phyloP scores from a whole-genome alignment of 2,888 invertebrate species.

The Lepeophtheirus nordmannii region DNA sequence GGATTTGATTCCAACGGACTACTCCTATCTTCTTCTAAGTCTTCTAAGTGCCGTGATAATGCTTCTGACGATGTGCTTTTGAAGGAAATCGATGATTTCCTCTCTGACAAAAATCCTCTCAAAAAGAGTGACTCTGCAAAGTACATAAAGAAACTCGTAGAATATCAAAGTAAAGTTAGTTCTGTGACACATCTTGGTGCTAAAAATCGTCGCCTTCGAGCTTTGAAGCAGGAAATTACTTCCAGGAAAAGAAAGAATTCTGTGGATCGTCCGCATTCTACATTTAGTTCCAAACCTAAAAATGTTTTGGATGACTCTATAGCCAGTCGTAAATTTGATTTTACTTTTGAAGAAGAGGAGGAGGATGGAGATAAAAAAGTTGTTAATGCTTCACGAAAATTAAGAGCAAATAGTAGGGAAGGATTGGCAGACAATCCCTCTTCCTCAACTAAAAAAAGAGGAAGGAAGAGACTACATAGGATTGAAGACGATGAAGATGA shows the following conservation, averaged over 20 bases:
- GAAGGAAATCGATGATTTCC: conserved; percentile 33
- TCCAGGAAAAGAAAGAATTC: conserved; percentile 38
- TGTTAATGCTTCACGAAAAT: neutral
- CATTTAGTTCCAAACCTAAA: conserved; percentile 11
- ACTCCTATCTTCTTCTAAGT: neutral
- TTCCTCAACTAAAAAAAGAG: neutral
- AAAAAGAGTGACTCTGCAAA: conserved; percentile 30
- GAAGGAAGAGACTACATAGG: conserved; percentile 1
- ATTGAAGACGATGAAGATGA: neutral
- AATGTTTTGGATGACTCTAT: conserved; percentile 16
- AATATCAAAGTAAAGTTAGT: conserved; percentile 47
- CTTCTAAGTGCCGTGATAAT: conserved; percentile 23
- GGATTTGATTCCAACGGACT: conserved; percentile 42
- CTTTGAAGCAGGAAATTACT: conserved; percentile 40
- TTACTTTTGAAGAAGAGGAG: conserved; percentile 4
- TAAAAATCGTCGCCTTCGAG: conserved; percentile 43
- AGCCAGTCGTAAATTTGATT: neutral
- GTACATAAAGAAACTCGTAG: conserved; percentile 42
- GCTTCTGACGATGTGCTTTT: conserved; percentile 27
- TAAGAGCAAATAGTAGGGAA: neutral
- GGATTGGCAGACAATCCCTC: neutral
- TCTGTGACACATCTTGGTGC: conserved; percentile 44
- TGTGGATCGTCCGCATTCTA: conserved; percentile 28
- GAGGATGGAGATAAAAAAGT: neutral
- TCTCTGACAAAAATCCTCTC: conserved; percentile 32